These are phyloP conservation scores for Pristionchus entomophagus DNA, from an alignment of 2,888 invertebrate species.

Conservation along the genomic window DNA sequence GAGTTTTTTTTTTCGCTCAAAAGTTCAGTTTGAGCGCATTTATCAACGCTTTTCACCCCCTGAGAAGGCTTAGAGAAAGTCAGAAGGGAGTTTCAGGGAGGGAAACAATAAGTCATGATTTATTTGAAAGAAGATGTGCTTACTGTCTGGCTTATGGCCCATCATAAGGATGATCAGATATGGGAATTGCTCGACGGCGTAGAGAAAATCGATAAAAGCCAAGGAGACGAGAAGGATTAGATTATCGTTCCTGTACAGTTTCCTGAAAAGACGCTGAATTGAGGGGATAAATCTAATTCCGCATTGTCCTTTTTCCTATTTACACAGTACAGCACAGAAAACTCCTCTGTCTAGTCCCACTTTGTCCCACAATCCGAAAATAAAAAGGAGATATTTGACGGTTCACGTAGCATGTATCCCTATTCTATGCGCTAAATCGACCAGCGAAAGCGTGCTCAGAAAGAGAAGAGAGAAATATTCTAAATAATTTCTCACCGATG, in stretches of 20 bases:
- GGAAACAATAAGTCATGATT: no score
- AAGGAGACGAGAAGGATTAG: slow-evolving; percentile 54
- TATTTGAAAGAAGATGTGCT: neutral
- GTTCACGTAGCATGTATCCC: no score
- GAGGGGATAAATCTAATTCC: neutral
- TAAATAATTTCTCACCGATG: slow-evolving; percentile 43
- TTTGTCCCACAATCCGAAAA: neutral
- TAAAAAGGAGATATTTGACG: no score
- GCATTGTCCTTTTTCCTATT: no score
- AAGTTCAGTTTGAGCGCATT: no score
- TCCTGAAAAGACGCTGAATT: neutral
- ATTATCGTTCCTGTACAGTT: slow-evolving; percentile 52
- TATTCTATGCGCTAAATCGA: no score
- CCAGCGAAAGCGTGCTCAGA: no score
- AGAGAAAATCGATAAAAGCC: slow-evolving; percentile 56
- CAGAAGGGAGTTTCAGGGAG: no score
- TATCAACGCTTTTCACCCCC: no score
- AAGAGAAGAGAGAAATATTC: no score
- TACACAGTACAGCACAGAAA: neutral
- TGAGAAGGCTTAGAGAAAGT: no score
- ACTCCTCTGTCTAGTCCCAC: neutral
- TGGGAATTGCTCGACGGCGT: slow-evolving; percentile 54
- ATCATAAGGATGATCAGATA: slow-evolving; percentile 53
- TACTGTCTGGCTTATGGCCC: slow-evolving; percentile 52
- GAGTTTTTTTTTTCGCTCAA: neutral